Evolutionary conservation across 2,113 vertebrate species (phyloP).

Genomic region (Zosterops borbonicus): DNA sequence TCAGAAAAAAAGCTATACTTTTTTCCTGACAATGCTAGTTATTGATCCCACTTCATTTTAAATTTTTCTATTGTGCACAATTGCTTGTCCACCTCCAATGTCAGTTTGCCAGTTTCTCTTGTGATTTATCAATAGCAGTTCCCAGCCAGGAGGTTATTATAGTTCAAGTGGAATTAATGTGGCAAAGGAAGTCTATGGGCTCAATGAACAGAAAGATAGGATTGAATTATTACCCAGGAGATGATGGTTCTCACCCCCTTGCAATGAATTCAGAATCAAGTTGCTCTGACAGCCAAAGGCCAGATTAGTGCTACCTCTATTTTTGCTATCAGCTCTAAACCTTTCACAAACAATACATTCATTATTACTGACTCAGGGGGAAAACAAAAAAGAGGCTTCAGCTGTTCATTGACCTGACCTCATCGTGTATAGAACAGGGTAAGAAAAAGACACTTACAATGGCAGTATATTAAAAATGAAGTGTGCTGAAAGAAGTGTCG

Average conservation of each 20-base stretch:
- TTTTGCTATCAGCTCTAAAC: conserved; percentile 40
- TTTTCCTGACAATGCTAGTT: not conserved
- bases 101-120: conserved; percentile 8
- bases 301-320: conserved; percentile 43
- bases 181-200: conserved; percentile 18
- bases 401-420: conserved; percentile 24
- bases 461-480: conserved; percentile 27
- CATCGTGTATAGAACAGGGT: not conserved
- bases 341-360: conserved; percentile 41
- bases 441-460: conserved; percentile 9
- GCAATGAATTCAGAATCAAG: conserved; percentile 51
- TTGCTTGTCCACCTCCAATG: not conserved
- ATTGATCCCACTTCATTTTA: not conserved
- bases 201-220: conserved; percentile 51
- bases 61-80: conserved; percentile 22
- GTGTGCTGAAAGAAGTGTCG: not conserved
- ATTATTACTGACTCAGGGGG: conserved; percentile 15
- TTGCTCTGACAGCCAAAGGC: conserved; percentile 52
- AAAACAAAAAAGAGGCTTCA: conserved; percentile 4
- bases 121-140: conserved; percentile 33
- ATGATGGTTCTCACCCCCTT: not conserved
- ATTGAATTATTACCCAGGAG: conserved; percentile 54
- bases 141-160: conserved; percentile 28
- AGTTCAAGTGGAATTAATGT: conserved; percentile 55
- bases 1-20: not conserved